phyloP scores from a whole-genome alignment of 2,888 invertebrate species.

The Panzeria rudis region DNA sequence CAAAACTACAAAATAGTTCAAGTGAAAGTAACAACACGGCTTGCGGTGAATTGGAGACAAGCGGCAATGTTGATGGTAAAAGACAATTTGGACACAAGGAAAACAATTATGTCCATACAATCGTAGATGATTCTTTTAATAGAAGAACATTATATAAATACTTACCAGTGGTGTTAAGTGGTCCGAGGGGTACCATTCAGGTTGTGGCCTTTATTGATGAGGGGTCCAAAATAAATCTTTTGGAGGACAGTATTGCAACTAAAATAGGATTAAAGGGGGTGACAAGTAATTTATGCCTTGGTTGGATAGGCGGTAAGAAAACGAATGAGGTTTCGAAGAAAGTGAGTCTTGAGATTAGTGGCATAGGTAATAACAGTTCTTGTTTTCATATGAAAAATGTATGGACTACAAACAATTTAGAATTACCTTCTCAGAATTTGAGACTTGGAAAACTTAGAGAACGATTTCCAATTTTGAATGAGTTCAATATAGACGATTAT shows the following conservation, averaged over 20 bases:
- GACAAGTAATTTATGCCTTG: conserved; percentile 47
- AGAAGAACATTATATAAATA: conserved; percentile 53
- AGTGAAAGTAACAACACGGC: conserved; percentile 14
- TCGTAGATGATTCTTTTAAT: conserved; percentile 8
- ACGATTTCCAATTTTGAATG: not conserved
- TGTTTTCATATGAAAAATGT: conserved; percentile 56
- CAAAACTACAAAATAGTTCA: not conserved
- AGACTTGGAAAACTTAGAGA: not conserved
- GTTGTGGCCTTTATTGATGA: conserved; percentile 54
- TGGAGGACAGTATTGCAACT: conserved; percentile 50
- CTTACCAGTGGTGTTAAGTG: conserved; percentile 52
- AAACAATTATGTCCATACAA: conserved; percentile 43
- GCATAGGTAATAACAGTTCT: not conserved
- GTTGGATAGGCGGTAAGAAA: conserved; percentile 57
- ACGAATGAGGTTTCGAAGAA: conserved; percentile 47
- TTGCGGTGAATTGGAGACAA: not conserved
- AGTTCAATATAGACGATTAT: conserved; percentile 1
- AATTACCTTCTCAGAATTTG: conserved; percentile 37
- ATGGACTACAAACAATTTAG: conserved; percentile 44
- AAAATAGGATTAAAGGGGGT: conserved; percentile 48
- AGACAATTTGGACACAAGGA: not conserved
- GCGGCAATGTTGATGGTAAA: not conserved
- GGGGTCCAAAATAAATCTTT: conserved; percentile 53
- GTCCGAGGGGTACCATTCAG: conserved; percentile 25
- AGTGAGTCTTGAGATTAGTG: conserved; percentile 44